Base-by-base conservation (phyloP, 2,797 vertebrate species). In the Kryptopterus vitreolus region DNA sequence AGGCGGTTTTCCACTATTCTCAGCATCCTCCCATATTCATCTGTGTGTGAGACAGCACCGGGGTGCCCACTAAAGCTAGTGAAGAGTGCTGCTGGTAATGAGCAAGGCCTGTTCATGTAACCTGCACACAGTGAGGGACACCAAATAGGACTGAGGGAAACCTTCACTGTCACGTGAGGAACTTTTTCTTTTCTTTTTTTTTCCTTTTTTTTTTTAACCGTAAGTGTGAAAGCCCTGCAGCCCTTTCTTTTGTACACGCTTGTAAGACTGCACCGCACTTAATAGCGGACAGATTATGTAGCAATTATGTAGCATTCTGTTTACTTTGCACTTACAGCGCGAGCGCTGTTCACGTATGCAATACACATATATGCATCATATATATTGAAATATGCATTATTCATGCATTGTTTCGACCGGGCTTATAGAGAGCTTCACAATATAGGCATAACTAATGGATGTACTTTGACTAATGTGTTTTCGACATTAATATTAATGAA, bases 331-430 rank as follows among this genome's bases (percentile, higher is more conserved):
- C 12, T 68, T 68, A 22, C 61, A 24, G 29, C 31, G 55, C 59
- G 9, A 69, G 57, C 29, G 43, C 26, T 70, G 46, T 18, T 81
- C 2, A 31, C 22, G 43, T 48, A 57, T 35, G 12, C 65, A 52
- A 52, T 65, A 57, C 50, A 72, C n/a, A 72, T 58, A 77, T 61
- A 77, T 63, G 33, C 8, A 50, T 63, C 53, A 53, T 62, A 18
- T 63, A 53, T 62, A 79, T 74, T 58, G 24, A 55, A 58, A 33
- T 46, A 77, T 77, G 43, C 62, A 63, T 82, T 77, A 72, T 72
- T 63, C 24, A 77, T 63, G 58, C 20, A 9, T 31, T 52, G 12
- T 72, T 63, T 77, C 35, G 71, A 52, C 1, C 1, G 20, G 20
- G 35, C 31, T 71, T 71, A 33, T 33, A 43, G 26, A 48, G 35